These are phyloP conservation scores for Ridgeia piscesae DNA, from an alignment of 1,140 invertebrate genomes.

Conservation along the genomic window DNA sequence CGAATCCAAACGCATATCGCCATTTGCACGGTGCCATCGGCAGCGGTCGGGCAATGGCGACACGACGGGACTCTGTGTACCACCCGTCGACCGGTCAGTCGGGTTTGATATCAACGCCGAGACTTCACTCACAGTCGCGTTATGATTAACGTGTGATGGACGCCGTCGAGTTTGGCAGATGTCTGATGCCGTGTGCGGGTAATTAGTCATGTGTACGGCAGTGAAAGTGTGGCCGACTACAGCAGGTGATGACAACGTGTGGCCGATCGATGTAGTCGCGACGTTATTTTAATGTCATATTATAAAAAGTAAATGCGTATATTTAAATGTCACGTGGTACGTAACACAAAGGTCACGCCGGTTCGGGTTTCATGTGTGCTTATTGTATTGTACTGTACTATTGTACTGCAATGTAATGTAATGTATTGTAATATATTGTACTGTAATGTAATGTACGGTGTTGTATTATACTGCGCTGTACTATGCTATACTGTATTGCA, in stretches of 20 bases:
- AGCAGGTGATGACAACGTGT: neutral
- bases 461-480: too few species aligned
- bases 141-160: neutral
- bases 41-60: neutral
- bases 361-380: too few species aligned
- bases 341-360: too few species aligned
- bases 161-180: neutral
- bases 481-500: too few species aligned
- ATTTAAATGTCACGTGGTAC: neutral
- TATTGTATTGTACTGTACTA: too few species aligned
- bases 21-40: neutral
- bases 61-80: neutral
- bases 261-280: neutral
- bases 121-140: neutral
- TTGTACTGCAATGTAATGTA: too few species aligned
- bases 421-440: too few species aligned
- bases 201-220: neutral
- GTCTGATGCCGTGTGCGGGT: neutral
- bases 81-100: neutral
- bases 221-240: neutral
- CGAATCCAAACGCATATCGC: neutral
- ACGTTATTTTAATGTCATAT: neutral
- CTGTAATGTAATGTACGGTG: too few species aligned
- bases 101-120: neutral
- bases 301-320: neutral